A percentile compares a stretch with the other conserved stretches of the same genome.
Evolutionary conservation across 1,140 invertebrate species (phyloP).

Genomic region (Octopus sinensis): DNA sequence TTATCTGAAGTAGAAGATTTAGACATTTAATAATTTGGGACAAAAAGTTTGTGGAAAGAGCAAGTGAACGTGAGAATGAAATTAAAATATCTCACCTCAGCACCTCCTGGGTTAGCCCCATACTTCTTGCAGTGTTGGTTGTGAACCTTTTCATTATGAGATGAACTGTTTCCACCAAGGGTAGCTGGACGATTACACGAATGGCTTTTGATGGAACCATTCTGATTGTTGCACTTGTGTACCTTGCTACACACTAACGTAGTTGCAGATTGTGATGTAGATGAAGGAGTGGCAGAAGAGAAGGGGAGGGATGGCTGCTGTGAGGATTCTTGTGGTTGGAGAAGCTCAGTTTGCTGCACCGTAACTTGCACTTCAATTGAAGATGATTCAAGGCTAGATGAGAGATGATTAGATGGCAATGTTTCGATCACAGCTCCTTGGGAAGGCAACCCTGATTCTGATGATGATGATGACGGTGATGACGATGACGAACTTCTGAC

Average conservation of each 20-base stretch:
- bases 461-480: slow-evolving; percentile 31
- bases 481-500: slow-evolving; percentile 28
- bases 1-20: not conserved
- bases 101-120: slow-evolving; percentile 21
- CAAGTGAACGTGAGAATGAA: not conserved
- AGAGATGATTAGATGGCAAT: slow-evolving; percentile 9
- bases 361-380: slow-evolving; percentile 1
- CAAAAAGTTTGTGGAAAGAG: not conserved
- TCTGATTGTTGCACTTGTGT: slow-evolving; percentile 20
- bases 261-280: slow-evolving; percentile 15
- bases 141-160: slow-evolving; percentile 26
- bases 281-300: slow-evolving; percentile 21
- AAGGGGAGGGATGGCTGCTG: slow-evolving; percentile 23
- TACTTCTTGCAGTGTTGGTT: slow-evolving; percentile 36
- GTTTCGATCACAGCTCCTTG: slow-evolving; percentile 25
- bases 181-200: slow-evolving; percentile 45
- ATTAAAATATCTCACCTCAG: slow-evolving; percentile 19
- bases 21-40: not conserved
- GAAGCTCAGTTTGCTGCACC: slow-evolving; percentile 20
- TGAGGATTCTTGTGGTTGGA: slow-evolving; percentile 34
- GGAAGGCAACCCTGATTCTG: slow-evolving; percentile 35
- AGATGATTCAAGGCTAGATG: not conserved
- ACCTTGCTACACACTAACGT: slow-evolving; percentile 15
- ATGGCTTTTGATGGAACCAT: slow-evolving; percentile 17
- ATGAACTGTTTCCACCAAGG: slow-evolving; percentile 41